Evolutionary conservation across 1,140 invertebrate genomes (phyloP), one percentile per base, ranked within the genome.

Genomic region (Asobara japonica): DNA sequence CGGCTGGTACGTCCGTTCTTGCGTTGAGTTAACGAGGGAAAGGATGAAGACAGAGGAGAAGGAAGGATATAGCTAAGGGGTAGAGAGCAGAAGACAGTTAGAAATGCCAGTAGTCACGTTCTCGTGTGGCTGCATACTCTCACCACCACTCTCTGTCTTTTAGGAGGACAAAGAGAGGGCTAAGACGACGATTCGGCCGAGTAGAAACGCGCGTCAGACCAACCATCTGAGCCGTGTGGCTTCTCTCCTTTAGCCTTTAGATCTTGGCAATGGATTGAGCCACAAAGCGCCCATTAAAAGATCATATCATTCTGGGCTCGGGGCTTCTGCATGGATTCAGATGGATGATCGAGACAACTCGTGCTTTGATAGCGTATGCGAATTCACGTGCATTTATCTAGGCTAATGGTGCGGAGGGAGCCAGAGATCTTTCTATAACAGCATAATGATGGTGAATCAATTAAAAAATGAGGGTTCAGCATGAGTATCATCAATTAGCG

Each of bases 211-310:
- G 45, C 62, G 56, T 62, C 64, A 68, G 45, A 61, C 38, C 36
- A 72, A 72, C 70, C 73, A 30, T 38, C 60, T 33, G 45, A 38
- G 33, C 48, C 18, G 74, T 30, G 60, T 30, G 13, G 29, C 29
- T 62, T 72, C 80, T n/a, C n/a, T 84, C 79, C 80, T 81, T 41
- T 45, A 68, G 72, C 76, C 76, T 76, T 82, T 83, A 83, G 84
- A 87, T 85, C 84, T 83, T 77, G 62, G 81, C 84, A 80, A 85
- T 86, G 83, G 82, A 85, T 87, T 80, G 82, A 78, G 77, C 85
- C 86, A 86, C 86, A 88, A 88, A 87, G 86, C 85, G 72, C 76
- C 85, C 84, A 86, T 87, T 88, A 87, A 88, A 87, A 86, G 86
- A 88, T 87, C 85, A 87, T 87, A 87, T 88, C 86, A 82, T 78